Base-by-base conservation (phyloP, 2,888 invertebrate genomes). In the Galerucella nymphaeae region DNA sequence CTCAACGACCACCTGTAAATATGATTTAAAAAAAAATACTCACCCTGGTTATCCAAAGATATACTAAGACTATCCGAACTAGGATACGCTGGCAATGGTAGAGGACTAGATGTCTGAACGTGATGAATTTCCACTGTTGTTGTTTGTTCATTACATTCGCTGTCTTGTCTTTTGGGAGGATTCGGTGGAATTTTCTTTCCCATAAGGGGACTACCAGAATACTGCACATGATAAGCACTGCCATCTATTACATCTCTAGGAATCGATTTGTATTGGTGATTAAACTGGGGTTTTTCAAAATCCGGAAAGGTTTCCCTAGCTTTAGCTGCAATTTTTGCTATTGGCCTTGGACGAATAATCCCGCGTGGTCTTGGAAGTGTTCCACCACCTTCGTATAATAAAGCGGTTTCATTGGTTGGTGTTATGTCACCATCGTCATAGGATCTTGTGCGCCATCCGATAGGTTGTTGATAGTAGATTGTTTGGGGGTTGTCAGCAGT, bases 401-500 rank as follows among this genome's bases (percentile, higher is more conserved):
- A 69, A 8, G 76, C 79, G 45, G 89, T 87, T 85, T 96, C 96
- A 84, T 96, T 96, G 62, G 96, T 96, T 14, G 94, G 94, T 45
- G 96, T 96, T 77, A 96, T 93, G 85, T 96, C 96, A 18, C 96
- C 96, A 84, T 96, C 96, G 85, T 96, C 96, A 85, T 94, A 95
- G 75, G 94, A 93, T 76, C 90, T 89, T 0, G 88, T 88, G 59
- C 87, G 80, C 85, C 86, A 86, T 30, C 89, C 89, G 62, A 85
- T 82, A 20, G 85, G 82, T 77, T 87, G 87, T 73, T 85, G 87
- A 78, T 86, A 88, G 81, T 86, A 88, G 75, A 90, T 90, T 76
- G 90, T 90, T 84, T 90, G 90, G 59, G 89, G 89, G 66, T 89
- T 89, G 79, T 91, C 91, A 0, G 90, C 88, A 1, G 81, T 84